Evolutionary conservation across 2,113 vertebrate genomes (phyloP), one percentile per base, ranked within the genome.

Genomic region (Engystomops pustulosus): DNA sequence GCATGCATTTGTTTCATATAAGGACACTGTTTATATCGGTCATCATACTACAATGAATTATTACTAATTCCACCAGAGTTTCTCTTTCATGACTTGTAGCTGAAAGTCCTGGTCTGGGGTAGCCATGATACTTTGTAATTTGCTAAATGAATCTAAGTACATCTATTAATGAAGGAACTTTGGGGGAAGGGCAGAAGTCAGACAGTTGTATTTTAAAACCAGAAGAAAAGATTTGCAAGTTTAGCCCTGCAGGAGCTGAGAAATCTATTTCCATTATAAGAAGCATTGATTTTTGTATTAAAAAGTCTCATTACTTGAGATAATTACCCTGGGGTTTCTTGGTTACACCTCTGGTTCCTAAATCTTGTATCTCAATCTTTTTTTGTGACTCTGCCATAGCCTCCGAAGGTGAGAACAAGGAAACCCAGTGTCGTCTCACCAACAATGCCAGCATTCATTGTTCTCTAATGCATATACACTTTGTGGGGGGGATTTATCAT

Each of bases 201-300:
- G 23, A 85, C 47, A 68, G 75, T 70, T 55, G 49, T 85, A 79
- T 85, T 85, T 85, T 85, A 85, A 85, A 78, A 90, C 87, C 75
- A 87, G 87, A 25, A 34, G 86, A 90, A 93, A 92, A 91, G 90
- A 92, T 90, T 88, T 87, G 89, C 91, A 87, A 81, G 10, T 89
- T 88, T 89, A 89, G 87, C 90, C 88, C 92, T 91, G 89, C 87
- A 91, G 90, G 91, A 93, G 89, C 88, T 70, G 87, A 89, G 86
- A 89, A 91, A 93, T 93, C 90, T 93, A 90, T 95, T 94, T 94
- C 93, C 93, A 91, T 94, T 94, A 93, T 89, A 93, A 91, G 90
- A 92, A 92, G 91, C 87, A 93, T 93, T 93, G 93, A 95, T 94
- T 94, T 84, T 94, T 94, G 89, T 91, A 93, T 93, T 93, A 89